Percentiles rank a stretch among this genome's conserved stretches.
phyloP scores from a whole-genome alignment of 2,888 invertebrate genomes.

The Sinelater perroti region DNA sequence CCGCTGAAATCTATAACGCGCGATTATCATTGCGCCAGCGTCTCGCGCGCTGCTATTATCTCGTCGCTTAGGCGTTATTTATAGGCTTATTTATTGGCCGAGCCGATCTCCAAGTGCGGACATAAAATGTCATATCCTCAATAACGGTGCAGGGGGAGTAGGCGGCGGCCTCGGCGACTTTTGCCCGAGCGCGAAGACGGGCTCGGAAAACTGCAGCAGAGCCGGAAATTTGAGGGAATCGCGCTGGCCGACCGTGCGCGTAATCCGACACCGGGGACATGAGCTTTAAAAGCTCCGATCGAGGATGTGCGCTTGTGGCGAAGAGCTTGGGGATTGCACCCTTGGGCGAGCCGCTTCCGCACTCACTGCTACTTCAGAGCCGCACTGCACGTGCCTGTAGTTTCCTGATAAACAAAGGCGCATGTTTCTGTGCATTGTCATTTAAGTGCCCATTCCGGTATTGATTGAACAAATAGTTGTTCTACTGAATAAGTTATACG shows the following conservation, averaged over 20 bases:
- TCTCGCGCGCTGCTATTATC: constrained; percentile 17
- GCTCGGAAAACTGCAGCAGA: too few relatives aligned
- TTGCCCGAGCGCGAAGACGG: too few relatives aligned
- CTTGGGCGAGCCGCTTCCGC: constrained; percentile 30
- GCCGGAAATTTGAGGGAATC: constrained; percentile 4
- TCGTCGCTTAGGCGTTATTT: constrained; percentile 18
- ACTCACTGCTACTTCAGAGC: constrained; percentile 23
- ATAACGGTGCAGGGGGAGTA: too few relatives aligned
- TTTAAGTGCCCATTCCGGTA: too few relatives aligned
- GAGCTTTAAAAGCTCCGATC: constrained; percentile 20
- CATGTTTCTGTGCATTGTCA: not conserved
- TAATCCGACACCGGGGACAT: constrained; percentile 11
- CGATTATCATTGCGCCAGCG: constrained; percentile 29
- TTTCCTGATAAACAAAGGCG: constrained; percentile 20
- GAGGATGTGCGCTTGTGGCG: constrained; percentile 24
- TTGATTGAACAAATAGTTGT: too few relatives aligned
- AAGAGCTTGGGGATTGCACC: constrained; percentile 9
- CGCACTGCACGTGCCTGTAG: constrained; percentile 24
- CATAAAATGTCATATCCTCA: too few relatives aligned
- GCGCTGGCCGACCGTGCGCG: constrained; percentile 1
- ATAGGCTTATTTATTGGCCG: constrained; percentile 17
- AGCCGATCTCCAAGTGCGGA: too few relatives aligned
- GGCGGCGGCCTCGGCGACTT: too few relatives aligned
- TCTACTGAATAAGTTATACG: too few relatives aligned
- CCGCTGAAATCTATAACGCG: constrained; percentile 38